Conservation (phyloP, 2,797 vertebrate species). For the Gambusia yucatana region DNA sequence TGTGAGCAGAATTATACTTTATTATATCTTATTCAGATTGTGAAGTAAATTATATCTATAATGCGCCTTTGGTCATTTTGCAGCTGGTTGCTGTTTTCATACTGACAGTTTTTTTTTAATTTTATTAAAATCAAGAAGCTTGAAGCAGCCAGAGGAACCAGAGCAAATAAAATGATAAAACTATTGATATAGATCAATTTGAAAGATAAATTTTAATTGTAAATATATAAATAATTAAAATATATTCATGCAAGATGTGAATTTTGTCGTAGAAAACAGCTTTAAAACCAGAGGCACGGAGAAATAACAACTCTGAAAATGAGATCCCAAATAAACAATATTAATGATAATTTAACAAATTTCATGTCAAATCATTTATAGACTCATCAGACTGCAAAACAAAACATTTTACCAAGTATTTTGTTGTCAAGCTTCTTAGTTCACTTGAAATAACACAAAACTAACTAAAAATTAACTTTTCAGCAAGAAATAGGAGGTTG, state of each 20-base stretch:
- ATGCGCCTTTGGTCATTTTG: neutral
- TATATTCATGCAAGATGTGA: neutral
- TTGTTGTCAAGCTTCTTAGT: no score
- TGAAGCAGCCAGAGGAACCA: neutral
- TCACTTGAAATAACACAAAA: no score
- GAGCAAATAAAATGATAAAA: neutral
- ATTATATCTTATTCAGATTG: neutral
- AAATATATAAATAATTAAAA: neutral
- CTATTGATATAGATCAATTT: neutral
- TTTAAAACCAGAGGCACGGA: neutral
- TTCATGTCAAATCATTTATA: neutral
- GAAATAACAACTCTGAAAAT: neutral
- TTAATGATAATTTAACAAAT: neutral
- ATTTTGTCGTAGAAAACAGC: neutral
- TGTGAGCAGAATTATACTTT: neutral
- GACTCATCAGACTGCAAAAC: neutral
- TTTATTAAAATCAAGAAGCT: neutral
- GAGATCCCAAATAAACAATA: neutral
- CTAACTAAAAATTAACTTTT: no score
- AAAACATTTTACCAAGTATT: no score
- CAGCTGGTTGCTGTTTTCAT: neutral
- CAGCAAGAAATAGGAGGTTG: no score
- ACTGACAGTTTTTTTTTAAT: no score
- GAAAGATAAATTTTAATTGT: neutral
- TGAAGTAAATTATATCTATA: neutral